phyloP scores from a whole-genome alignment of 2,113 vertebrate species.

The Phodopus roborovskii region DNA sequence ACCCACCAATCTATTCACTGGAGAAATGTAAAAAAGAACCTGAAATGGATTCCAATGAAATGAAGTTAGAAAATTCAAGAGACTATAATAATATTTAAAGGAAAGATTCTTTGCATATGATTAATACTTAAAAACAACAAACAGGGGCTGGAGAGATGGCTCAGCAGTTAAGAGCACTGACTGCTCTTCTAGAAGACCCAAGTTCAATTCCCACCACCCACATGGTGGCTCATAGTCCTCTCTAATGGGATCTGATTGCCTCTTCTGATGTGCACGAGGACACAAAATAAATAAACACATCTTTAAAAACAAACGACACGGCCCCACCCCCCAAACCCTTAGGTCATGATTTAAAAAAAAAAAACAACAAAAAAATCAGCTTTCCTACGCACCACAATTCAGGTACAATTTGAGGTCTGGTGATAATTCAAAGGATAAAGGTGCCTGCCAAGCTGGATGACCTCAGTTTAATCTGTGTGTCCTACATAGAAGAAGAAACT shows the following conservation, averaged over 20 bases:
- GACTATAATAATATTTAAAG: not conserved
- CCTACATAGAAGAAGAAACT: no score
- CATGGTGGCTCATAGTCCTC: no score
- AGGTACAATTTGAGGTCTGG: not conserved
- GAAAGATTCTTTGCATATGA: not conserved
- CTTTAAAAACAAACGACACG: no score
- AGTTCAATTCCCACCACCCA: no score
- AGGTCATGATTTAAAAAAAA: not conserved
- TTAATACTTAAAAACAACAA: not conserved
- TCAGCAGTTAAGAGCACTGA: no score
- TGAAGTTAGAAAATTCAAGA: conserved; percentile 52
- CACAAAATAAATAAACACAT: no score
- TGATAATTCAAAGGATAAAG: not conserved
- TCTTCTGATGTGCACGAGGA: no score
- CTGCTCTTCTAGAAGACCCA: no score
- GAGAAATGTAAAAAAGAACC: conserved; percentile 97
- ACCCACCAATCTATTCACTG: conserved; percentile 95
- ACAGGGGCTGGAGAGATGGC: no score
- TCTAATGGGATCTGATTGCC: no score
- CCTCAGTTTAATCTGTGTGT: not conserved
- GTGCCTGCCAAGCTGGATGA: not conserved
- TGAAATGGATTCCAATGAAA: conserved; percentile 73
- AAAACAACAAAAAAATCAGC: not conserved
- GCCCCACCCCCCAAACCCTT: not conserved
- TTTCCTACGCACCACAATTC: not conserved